Percentiles rank a stretch among this genome's conserved stretches.
phyloP scores from a whole-genome alignment of 1,140 invertebrate genomes.

The Probaryconus sp. region DNA sequence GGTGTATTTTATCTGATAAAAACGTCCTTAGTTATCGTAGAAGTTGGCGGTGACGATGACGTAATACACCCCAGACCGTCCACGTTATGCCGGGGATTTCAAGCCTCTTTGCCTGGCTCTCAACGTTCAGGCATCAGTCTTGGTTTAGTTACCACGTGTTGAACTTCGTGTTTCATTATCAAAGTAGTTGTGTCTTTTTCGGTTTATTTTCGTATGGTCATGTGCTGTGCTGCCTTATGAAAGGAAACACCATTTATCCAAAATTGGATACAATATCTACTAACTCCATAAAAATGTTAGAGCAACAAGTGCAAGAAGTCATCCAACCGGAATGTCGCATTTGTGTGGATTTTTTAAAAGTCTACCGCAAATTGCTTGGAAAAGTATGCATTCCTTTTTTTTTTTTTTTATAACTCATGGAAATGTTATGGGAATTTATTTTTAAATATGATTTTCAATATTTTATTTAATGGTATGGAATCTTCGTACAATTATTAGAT shows the following conservation, averaged over 20 bases:
- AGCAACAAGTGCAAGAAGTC: slow-evolving; percentile 34
- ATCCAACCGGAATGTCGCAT: slow-evolving; percentile 33
- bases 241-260: neutral
- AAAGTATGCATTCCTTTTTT: slow-evolving; percentile 17
- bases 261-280: no score
- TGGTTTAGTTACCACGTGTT: slow-evolving; percentile 22
- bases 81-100: slow-evolving; percentile 4
- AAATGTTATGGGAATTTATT: no score
- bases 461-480: no score
- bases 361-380: slow-evolving; percentile 17
- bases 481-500: no score
- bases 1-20: neutral
- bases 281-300: slow-evolving; percentile 24
- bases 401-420: no score
- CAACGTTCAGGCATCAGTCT: slow-evolving; percentile 33
- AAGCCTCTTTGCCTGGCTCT: slow-evolving; percentile 16
- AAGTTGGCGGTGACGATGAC: slow-evolving; percentile 21
- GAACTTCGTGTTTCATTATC: neutral
- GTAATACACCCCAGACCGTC: slow-evolving; percentile 39
- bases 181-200: neutral
- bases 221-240: slow-evolving; percentile 16
- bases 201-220: slow-evolving; percentile 22
- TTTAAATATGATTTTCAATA: no score
- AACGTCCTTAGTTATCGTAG: slow-evolving; percentile 2
- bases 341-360: slow-evolving; percentile 17